Evolutionary conservation across 2,113 vertebrate genomes (phyloP), one percentile per base, ranked within the genome.

Genomic region (Odobenus rosmarus): DNA sequence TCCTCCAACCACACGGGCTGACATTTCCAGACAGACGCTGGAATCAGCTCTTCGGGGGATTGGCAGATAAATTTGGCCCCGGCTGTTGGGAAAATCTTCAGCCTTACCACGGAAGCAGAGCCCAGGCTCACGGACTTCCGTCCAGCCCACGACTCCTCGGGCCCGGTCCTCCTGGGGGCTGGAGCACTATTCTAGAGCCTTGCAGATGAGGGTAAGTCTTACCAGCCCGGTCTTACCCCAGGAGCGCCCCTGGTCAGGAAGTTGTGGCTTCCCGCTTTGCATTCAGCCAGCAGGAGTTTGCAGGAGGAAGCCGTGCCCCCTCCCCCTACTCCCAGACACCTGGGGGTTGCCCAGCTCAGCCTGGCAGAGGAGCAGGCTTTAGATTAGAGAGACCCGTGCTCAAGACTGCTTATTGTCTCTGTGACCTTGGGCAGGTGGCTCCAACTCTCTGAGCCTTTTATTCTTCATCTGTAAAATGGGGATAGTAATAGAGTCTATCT

Each of bases 11-110:
- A 98, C 97, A 98, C 98, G 95, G 87, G 53, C 93, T 99, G 99
- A 98, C 98, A 99, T 99, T 99, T 99, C 98, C 98, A 98, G 98
- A 98, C 96, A 98, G 96, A 98, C 97, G 93, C 97, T 97, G 94
- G 96, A 97, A 97, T 94, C 97, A 80, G 96, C 92, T 98, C 95
- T 97, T 98, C 13, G 57, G 98, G 93, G 98, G 98, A n/a, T 98
- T 98, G 98, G 98, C 98, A 98, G 99, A 99, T 98, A 99, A 98
- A 99, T 98, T 98, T 98, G 98, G 98, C 98, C 98, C 96, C 62
- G 33, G 7, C 97, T 98, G 96, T 98, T 98, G 98, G 95, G 97
- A 98, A 96, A 97, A 98, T 97, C 97, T 98, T 99, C 97, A 98
- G 97, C 97, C 91, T 95, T 74, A 36, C 84, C 3, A 13, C 88